Base-by-base conservation (phyloP, 2,888 invertebrate species). In the Celastrina argiolus region DNA sequence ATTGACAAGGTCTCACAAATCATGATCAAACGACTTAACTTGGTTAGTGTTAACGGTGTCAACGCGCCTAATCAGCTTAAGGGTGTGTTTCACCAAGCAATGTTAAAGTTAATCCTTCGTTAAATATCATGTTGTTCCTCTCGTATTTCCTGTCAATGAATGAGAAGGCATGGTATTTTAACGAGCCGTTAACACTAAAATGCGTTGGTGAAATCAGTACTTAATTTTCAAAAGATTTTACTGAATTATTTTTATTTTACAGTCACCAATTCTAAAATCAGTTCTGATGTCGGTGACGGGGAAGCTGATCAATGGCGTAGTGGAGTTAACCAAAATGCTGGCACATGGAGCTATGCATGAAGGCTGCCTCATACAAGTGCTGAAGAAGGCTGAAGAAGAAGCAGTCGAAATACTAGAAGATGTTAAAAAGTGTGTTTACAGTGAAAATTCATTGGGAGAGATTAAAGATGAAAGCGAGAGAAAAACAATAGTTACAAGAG, bases 291-390 rank as follows among this genome's bases (percentile, higher is more conserved):
- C 83, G 8, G 80, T 89, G 4, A 86, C 88, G 0, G 76, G 80
- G 0, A 85, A 83, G 59, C 74, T 91, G 1, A 81, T 88, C 12
- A 82, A 85, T 14, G 90, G 90, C 2, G 81, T 88, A 0, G 84
- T 88, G 1, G 82, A 81, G 1, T 73, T 91, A 2, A 88, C 89
- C 0, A 90, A 89, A 63, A 73, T 86, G 6, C 86, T 91, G 85
- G 89, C 90, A 0, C 90, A 90, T 34, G 89, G 90, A 2, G 90
- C 90, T 0, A 90, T 90, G 90, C 90, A 90, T n/a, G 90, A 91
- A 74, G 90, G 90, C 0, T 91, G 90, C 58, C 86, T 91, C 1
- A 88, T 91, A 8, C 90, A 91, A 80, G 90, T 90, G 0, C 80
- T 89, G 22, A 85, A 78, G 70, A 79, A 81, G 1, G 81, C 86